A percentile compares a stretch with the other conserved stretches of the same genome.
These are phyloP conservation scores for Cheilosia soror DNA, from an alignment of 2,888 invertebrate genomes.

Conservation along the genomic window DNA sequence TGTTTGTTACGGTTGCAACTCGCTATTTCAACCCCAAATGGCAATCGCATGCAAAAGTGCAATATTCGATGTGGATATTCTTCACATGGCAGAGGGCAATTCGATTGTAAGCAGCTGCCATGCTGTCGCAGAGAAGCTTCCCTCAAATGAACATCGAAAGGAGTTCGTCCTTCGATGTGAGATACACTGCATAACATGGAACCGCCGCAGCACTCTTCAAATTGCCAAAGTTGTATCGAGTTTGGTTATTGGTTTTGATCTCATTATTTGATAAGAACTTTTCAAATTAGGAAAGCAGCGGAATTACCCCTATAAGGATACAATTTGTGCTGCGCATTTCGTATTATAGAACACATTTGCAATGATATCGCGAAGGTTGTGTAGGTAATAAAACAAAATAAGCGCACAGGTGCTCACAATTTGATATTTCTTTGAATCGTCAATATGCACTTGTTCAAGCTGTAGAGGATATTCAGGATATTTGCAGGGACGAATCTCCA, in stretches of 20 bases:
- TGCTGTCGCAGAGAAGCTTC: slow-evolving; percentile 27
- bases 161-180: slow-evolving; percentile 30
- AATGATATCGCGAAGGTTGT: background rate
- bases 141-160: slow-evolving; percentile 46
- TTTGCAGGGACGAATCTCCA: no score
- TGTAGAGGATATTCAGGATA: no score
- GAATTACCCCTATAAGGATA: background rate
- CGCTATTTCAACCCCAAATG: slow-evolving; percentile 15
- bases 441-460: background rate
- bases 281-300: slow-evolving; percentile 46
- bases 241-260: slow-evolving; percentile 69
- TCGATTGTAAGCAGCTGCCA: slow-evolving; percentile 54
- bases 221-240: slow-evolving; percentile 57
- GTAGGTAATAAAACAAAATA: background rate
- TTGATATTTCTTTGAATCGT: background rate
- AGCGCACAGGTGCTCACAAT: background rate
- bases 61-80: slow-evolving; percentile 43
- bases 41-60: slow-evolving; percentile 67
- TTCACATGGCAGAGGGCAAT: slow-evolving; percentile 57
- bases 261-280: slow-evolving; percentile 74
- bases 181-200: background rate
- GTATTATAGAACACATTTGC: background rate
- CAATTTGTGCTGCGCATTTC: slow-evolving; percentile 8
- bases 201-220: slow-evolving; percentile 16
- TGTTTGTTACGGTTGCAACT: background rate